Percentiles rank a stretch among this genome's conserved stretches.
Conservation (phyloP, 2,797 vertebrate species). For the Merluccius polli region DNA sequence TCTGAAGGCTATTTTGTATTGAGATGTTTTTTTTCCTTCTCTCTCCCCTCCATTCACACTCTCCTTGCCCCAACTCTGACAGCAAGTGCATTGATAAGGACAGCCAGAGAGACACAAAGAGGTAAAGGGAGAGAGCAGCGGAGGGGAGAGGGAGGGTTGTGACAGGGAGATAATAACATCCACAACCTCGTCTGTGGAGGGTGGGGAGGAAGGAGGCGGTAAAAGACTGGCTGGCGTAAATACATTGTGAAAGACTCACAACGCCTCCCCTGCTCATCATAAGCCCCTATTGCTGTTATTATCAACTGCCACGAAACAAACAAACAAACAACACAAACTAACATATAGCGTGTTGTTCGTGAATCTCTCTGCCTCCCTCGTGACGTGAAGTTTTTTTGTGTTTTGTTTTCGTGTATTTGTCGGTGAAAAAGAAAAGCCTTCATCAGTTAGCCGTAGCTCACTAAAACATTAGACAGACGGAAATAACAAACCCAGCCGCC, state of each 20-base stretch:
- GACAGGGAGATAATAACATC: conserved; percentile 54
- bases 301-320: not conserved
- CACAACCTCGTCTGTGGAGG: conserved; percentile 35
- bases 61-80: conserved; percentile 19
- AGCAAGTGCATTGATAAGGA: conserved; percentile 49
- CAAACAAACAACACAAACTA: not conserved
- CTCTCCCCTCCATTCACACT: conserved; percentile 12
- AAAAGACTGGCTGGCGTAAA: conserved; percentile 49
- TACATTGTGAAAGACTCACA: conserved; percentile 55
- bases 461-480: not conserved
- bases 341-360: not conserved
- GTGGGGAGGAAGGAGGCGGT: conserved; percentile 39
- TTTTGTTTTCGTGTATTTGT: not conserved
- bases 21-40: conserved; percentile 42
- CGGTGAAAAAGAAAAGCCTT: not conserved
- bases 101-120: conserved; percentile 9
- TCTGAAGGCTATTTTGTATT: conserved; percentile 54
- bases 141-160: conserved; percentile 1
- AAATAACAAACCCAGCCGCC: not conserved
- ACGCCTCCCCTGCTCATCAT: conserved; percentile 40
- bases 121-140: conserved; percentile 28
- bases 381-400: not conserved
- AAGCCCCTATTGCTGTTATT: not conserved
- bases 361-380: not conserved
- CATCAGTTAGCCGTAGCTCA: not conserved